phyloP scores from a whole-genome alignment of 2,113 vertebrate genomes.

The Seriola aureovittata region DNA sequence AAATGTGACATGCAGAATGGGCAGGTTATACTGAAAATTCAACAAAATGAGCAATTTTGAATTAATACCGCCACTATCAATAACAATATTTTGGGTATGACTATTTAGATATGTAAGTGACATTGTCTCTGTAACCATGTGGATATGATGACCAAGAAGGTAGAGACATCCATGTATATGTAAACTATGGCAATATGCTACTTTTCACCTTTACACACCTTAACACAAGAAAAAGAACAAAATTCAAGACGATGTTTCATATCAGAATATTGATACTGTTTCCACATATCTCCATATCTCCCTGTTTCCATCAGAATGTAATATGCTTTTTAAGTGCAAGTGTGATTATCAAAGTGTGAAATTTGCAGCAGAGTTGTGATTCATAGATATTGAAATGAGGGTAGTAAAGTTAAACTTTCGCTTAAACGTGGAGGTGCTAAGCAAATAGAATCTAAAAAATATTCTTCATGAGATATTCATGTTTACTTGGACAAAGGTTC shows the following conservation, averaged over 20 bases:
- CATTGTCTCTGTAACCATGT: neutral
- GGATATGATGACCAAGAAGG: neutral
- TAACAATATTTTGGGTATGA: neutral
- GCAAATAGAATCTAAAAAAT: neutral
- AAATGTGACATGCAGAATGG: no score
- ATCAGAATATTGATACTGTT: neutral
- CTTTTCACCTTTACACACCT: neutral
- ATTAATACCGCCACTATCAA: no score
- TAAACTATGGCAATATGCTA: neutral
- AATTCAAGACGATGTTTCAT: neutral
- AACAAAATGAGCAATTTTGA: no score
- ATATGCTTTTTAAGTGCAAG: neutral
- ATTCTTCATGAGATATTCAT: neutral
- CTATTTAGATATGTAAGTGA: neutral
- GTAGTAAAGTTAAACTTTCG: neutral
- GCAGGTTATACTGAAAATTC: no score
- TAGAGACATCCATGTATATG: no score
- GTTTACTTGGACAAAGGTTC: neutral
- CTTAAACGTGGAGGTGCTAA: neutral
- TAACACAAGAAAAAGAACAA: neutral
- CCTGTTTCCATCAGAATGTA: neutral
- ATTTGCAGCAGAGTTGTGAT: neutral
- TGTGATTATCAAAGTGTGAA: neutral
- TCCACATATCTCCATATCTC: neutral
- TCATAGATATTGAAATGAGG: neutral